phyloP scores from a whole-genome alignment of 2,888 invertebrate genomes.

The Bhutanitis thaidina region DNA sequence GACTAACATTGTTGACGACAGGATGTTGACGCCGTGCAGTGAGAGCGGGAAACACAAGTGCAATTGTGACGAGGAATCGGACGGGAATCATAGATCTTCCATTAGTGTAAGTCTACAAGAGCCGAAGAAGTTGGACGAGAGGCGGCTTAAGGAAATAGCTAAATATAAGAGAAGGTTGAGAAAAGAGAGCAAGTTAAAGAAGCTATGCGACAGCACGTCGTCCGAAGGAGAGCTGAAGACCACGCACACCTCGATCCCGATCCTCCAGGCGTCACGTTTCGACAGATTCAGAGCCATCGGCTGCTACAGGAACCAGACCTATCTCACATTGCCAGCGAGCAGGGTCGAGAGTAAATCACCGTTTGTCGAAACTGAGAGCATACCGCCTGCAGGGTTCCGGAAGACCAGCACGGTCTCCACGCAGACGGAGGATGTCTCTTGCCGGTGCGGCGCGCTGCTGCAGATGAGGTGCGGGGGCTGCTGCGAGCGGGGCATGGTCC shows the following conservation, averaged over 20 bases:
- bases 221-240: constrained; percentile 58
- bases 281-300: constrained; percentile 70
- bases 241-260: constrained; percentile 70
- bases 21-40: constrained; percentile 85
- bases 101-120: constrained; percentile 37
- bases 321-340: constrained; percentile 63
- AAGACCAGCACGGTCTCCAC: constrained; percentile 60
- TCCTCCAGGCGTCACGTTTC: constrained; percentile 70
- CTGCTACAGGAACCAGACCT: constrained; percentile 69
- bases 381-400: constrained; percentile 51
- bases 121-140: constrained; percentile 59
- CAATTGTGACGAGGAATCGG: constrained; percentile 86
- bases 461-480: constrained; percentile 48
- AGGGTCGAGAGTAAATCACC: constrained; percentile 63
- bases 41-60: constrained; percentile 89
- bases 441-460: constrained; percentile 53
- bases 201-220: constrained; percentile 64
- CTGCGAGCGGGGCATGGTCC: constrained; percentile 54
- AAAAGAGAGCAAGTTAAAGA: constrained; percentile 66
- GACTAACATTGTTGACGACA: constrained; percentile 80
- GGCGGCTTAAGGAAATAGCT: constrained; percentile 67
- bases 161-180: constrained; percentile 67
- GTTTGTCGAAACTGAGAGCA: constrained; percentile 47
- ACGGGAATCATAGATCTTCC: constrained; percentile 49
- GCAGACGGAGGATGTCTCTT: constrained; percentile 63